Conservation (phyloP, 2,113 vertebrate genomes). For the Strigops habroptila region DNA sequence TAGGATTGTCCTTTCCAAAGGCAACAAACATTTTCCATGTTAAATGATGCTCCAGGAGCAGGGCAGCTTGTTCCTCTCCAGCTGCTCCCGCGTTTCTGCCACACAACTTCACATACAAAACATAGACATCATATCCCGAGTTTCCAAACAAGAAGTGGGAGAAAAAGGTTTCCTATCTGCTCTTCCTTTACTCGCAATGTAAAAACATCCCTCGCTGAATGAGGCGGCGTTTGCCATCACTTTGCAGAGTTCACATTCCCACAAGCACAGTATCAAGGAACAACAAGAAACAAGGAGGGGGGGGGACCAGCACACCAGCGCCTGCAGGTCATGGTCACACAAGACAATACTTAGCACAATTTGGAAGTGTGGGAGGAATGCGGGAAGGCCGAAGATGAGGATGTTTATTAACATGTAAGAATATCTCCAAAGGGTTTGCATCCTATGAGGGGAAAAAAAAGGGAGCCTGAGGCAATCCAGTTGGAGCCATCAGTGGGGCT, state of each 20-base stretch:
- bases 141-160: background rate
- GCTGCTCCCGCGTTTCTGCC: fast-evolving
- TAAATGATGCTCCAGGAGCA: background rate
- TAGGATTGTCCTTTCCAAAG: background rate
- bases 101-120: background rate
- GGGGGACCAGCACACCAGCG: background rate
- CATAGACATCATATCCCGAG: fast-evolving
- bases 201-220: background rate
- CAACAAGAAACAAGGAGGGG: background rate
- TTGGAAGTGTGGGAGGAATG: slow-evolving; percentile 40
- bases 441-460: background rate
- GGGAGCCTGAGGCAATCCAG: background rate
- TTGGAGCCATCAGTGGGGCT: background rate
- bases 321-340: background rate
- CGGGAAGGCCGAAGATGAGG: background rate
- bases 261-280: background rate
- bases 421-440: background rate
- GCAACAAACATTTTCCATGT: fast-evolving
- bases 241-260: slow-evolving; percentile 51
- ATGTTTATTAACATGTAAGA: slow-evolving; percentile 35
- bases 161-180: background rate
- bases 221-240: background rate
- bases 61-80: background rate
- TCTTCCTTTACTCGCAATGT: background rate
- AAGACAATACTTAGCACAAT: slow-evolving; percentile 32